These are phyloP conservation scores for Drosophila asahinai DNA, from an alignment of 1,140 invertebrate species.

Conservation along the genomic window DNA sequence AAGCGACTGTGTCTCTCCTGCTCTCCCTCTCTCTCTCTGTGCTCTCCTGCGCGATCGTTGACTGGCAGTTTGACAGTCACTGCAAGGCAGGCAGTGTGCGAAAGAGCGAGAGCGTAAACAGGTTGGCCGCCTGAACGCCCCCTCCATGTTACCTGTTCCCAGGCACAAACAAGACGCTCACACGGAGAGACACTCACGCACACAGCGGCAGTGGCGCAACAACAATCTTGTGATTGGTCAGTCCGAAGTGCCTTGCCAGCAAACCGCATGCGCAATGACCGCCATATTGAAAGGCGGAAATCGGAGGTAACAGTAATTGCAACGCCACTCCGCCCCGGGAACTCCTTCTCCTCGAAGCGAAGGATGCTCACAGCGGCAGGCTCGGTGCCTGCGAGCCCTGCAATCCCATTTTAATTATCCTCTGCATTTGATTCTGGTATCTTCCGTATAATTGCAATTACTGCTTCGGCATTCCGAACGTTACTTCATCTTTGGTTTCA, in stretches of 20 bases:
- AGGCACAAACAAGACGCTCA: conserved; percentile 3
- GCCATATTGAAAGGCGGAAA: conserved; percentile 69
- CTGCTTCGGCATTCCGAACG: not conserved
- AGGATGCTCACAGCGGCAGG: conserved; percentile 34
- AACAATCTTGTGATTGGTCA: conserved; percentile 75
- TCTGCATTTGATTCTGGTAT: conserved; percentile 10
- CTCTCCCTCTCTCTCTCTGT: not conserved
- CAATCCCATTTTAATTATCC: conserved; percentile 40
- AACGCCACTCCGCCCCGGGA: conserved; percentile 20
- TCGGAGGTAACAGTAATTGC: conserved; percentile 36
- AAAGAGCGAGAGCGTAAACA: conserved; percentile 61
- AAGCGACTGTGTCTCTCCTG: not conserved
- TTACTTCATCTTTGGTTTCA: conserved; percentile 3
- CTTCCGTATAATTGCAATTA: conserved; percentile 38
- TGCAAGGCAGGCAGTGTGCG: conserved; percentile 9
- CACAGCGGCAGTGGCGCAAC: conserved; percentile 20
- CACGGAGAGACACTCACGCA: conserved; percentile 9
- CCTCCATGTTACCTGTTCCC: conserved; percentile 66
- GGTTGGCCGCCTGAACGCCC: conserved; percentile 67
- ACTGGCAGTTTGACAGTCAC: conserved; percentile 44
- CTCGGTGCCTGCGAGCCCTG: conserved; percentile 20
- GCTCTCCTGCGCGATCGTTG: conserved; percentile 6
- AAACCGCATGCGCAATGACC: conserved; percentile 75
- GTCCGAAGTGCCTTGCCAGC: not conserved
- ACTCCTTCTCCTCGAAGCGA: not conserved